These are phyloP conservation scores for Atractosteus spatula DNA, from an alignment of 2,113 vertebrate genomes.

Conservation along the genomic window DNA sequence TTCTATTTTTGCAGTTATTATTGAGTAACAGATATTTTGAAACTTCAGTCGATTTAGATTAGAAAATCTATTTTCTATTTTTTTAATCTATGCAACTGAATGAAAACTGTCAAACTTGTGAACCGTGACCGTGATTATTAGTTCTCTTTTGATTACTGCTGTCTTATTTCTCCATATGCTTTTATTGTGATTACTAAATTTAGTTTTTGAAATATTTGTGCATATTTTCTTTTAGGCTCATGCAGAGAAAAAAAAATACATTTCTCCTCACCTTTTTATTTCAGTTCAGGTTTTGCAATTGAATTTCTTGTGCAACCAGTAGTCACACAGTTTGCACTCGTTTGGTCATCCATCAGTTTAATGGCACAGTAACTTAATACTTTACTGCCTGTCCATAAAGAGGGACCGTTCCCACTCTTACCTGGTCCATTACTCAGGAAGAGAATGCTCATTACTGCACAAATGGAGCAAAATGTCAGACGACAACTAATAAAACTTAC, in stretches of 20 bases:
- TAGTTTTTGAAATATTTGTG: no score
- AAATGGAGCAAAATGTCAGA: conserved; percentile 44
- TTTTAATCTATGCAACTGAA: no score
- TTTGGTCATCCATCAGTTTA: conserved; percentile 48
- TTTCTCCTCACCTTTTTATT: neutral
- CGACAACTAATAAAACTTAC: conserved; percentile 49
- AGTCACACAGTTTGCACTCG: conserved; percentile 27
- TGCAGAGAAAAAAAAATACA: neutral
- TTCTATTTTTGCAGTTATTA: no score
- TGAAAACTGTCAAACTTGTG: no score
- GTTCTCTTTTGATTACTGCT: no score
- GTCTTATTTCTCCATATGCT: no score
- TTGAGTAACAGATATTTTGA: no score
- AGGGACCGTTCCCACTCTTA: conserved; percentile 39
- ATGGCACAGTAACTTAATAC: conserved; percentile 45
- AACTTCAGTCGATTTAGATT: no score
- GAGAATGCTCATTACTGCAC: conserved; percentile 49
- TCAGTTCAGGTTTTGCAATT: conserved; percentile 5
- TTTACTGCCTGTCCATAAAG: conserved; percentile 47
- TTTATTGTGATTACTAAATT: no score
- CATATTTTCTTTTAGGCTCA: no score
- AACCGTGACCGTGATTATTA: no score
- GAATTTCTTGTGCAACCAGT: conserved; percentile 15
- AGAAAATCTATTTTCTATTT: no score
- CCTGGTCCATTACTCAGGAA: conserved; percentile 42